These are phyloP conservation scores for Pleuronectes platessa DNA, from an alignment of 2,113 vertebrate genomes.

Conservation along the genomic window DNA sequence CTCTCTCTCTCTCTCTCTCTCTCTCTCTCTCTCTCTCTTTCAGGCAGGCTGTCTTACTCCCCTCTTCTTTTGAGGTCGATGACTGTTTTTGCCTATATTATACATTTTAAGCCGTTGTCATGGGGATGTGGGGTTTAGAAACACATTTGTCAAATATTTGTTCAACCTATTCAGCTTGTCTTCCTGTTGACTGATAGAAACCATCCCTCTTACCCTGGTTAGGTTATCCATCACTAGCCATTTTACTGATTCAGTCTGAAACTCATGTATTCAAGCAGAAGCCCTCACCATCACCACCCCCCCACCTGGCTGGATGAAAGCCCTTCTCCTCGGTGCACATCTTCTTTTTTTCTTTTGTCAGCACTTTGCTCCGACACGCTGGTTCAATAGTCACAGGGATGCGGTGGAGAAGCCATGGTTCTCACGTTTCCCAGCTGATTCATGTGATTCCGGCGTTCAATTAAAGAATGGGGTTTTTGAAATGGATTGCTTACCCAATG, in stretches of 20 bases:
- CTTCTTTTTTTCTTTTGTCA: constrained; percentile 26
- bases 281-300: constrained; percentile 10
- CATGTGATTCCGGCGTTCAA: background rate
- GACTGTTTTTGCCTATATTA: background rate
- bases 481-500: background rate
- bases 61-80: constrained; percentile 12
- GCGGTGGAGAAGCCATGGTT: background rate
- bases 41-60: background rate
- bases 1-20: background rate
- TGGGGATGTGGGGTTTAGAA: constrained; percentile 14
- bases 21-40: constrained; percentile 7
- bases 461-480: background rate
- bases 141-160: background rate
- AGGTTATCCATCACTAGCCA: background rate
- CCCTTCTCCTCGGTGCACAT: background rate
- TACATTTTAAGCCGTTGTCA: constrained; percentile 14
- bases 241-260: constrained; percentile 8
- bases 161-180: background rate
- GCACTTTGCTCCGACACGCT: constrained; percentile 8
- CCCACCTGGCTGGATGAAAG: background rate
- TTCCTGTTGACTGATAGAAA: constrained; percentile 1
- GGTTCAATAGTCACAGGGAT: constrained; percentile 2
- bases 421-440: constrained; percentile 1
- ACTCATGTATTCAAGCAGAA: constrained; percentile 16
- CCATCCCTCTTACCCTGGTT: background rate